Conservation (phyloP, 2,113 vertebrate species). For the Ciconia maguari region DNA sequence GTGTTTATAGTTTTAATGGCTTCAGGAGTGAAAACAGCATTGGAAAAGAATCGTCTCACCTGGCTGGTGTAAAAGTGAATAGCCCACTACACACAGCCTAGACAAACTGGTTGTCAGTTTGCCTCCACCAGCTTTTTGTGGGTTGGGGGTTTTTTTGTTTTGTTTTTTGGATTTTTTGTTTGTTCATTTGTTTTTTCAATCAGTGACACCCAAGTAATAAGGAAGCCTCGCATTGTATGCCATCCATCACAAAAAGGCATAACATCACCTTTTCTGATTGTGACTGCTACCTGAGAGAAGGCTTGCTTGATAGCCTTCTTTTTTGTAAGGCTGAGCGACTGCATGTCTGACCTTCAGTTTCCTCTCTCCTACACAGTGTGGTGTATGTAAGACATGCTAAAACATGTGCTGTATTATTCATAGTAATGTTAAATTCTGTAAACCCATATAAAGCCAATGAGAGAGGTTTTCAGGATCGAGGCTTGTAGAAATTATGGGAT, state of each 20-base stretch:
- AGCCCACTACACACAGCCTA: not conserved
- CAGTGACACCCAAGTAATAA: not conserved
- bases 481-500: not conserved
- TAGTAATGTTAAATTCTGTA: not conserved
- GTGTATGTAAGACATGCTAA: not conserved
- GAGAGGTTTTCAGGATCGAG: fast-evolving
- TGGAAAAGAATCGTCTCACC: not conserved
- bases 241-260: not conserved
- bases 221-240: fast-evolving
- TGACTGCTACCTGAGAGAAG: not conserved
- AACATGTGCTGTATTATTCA: not conserved
- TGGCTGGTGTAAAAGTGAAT: not conserved
- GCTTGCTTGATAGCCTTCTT: too few relatives aligned
- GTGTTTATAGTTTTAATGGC: not conserved
- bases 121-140: not conserved
- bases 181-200: not conserved
- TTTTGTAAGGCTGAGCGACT: not conserved
- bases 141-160: too few relatives aligned
- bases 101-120: not conserved
- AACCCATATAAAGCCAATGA: not conserved
- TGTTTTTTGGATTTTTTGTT: too few relatives aligned
- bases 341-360: not conserved
- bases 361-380: not conserved
- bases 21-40: not conserved
- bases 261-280: not conserved